Percentiles rank a stretch among this genome's conserved stretches.
These are phyloP conservation scores for Thymallus thymallus DNA, from an alignment of 2,113 vertebrate genomes.

Conservation along the genomic window DNA sequence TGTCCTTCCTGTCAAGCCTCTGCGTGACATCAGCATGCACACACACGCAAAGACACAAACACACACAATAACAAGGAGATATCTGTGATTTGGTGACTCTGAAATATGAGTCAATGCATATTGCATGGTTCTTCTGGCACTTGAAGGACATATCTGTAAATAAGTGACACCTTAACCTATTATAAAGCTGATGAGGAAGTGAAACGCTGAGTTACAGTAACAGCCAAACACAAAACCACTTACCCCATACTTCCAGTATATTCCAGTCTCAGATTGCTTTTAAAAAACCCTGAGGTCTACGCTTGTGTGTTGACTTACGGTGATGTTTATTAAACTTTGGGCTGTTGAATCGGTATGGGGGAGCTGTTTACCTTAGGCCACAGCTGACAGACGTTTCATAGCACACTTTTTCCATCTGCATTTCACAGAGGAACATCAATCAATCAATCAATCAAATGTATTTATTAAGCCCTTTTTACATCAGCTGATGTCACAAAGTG, in stretches of 20 bases:
- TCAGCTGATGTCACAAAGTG: too few species aligned
- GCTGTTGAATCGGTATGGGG: conserved; percentile 11
- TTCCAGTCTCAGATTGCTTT: background rate
- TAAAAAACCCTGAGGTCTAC: background rate
- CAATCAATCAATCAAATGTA: too few species aligned
- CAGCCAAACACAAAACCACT: background rate
- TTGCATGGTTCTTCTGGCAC: background rate
- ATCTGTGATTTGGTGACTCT: background rate
- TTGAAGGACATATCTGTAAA: background rate
- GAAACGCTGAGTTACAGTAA: background rate
- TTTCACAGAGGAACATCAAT: conserved; percentile 32
- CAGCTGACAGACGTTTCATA: conserved; percentile 42
- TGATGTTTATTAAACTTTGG: conserved; percentile 12
- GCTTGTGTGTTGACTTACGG: background rate
- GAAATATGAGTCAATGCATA: background rate
- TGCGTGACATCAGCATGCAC: conserved; percentile 11
- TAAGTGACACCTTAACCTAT: background rate
- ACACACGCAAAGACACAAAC: too few species aligned
- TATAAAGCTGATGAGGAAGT: background rate
- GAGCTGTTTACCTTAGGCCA: conserved; percentile 40
- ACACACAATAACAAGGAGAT: too few species aligned
- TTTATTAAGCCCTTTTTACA: too few species aligned
- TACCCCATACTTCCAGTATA: background rate
- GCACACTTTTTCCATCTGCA: conserved; percentile 29
- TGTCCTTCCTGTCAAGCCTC: conserved; percentile 24